phyloP scores from a whole-genome alignment of 2,113 vertebrate genomes.

The Salminus brasiliensis region DNA sequence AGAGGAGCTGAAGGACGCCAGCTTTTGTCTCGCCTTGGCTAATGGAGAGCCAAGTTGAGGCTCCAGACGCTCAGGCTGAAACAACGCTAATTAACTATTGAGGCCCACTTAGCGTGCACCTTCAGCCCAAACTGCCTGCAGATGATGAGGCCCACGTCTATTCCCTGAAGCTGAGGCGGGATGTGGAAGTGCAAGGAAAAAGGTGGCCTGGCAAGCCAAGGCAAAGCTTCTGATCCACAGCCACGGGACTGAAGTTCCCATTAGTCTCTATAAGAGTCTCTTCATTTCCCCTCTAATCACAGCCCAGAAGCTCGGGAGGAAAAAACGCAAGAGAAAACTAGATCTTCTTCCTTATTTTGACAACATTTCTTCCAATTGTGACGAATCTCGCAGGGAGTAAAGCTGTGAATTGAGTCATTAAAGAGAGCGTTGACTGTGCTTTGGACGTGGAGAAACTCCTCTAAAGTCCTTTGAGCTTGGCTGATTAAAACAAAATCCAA shows the following conservation, averaged over 20 bases:
- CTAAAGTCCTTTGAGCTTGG: slow-evolving; percentile 30
- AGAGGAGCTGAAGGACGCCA: slow-evolving; percentile 10
- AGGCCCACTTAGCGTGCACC: slow-evolving; percentile 37
- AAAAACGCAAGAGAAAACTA: not conserved
- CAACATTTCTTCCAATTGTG: not conserved
- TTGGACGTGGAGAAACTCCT: slow-evolving; percentile 1
- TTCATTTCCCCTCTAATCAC: not conserved
- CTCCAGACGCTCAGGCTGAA: not conserved
- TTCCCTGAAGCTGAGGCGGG: slow-evolving; percentile 1
- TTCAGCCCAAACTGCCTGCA: not conserved
- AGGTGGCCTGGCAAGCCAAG: not conserved
- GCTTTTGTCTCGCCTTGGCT: slow-evolving; percentile 24
- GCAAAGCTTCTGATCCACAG: slow-evolving; percentile 16
- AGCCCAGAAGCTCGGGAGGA: not conserved
- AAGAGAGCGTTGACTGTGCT: not conserved
- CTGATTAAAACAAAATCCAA: slow-evolving; percentile 39
- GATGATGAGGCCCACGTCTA: slow-evolving; percentile 16
- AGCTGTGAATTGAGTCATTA: slow-evolving; percentile 9
- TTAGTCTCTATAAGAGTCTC: not conserved
- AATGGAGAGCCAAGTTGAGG: slow-evolving; percentile 13
- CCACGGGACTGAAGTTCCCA: slow-evolving; percentile 13
- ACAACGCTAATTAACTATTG: slow-evolving; percentile 43
- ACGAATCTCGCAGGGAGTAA: not conserved
- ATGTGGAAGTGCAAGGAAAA: slow-evolving; percentile 25
- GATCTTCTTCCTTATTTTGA: not conserved